Conservation (phyloP, 2,113 vertebrate species). For the Heptranchias perlo region DNA sequence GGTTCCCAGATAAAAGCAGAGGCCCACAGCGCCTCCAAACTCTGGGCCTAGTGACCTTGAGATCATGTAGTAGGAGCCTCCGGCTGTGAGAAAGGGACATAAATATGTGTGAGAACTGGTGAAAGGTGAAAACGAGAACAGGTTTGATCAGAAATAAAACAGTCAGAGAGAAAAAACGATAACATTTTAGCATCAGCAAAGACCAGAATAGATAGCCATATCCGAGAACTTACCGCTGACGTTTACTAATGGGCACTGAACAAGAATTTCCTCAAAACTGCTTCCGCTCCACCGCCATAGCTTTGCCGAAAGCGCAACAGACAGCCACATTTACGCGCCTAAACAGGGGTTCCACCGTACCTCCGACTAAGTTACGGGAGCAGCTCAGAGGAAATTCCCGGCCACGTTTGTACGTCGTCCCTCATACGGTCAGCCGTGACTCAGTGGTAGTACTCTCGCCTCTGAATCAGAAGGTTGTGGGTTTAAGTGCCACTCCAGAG, state of each 20-base stretch:
- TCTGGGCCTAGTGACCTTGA: conserved; percentile 69
- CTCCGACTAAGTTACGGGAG: background rate
- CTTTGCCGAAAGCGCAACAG: background rate
- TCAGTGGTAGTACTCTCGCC: background rate
- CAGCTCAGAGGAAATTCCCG: background rate
- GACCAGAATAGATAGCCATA: background rate
- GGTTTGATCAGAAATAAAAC: background rate
- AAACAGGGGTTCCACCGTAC: background rate
- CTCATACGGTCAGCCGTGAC: background rate
- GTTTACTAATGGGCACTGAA: background rate
- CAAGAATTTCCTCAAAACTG: background rate
- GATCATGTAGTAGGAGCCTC: conserved; percentile 73
- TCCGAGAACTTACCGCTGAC: background rate
- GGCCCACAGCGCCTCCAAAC: conserved; percentile 68
- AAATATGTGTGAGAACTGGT: background rate
- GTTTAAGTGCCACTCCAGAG: too few species aligned
- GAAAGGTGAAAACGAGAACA: background rate
- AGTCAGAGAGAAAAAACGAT: background rate
- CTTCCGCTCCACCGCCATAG: background rate
- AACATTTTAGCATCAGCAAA: background rate
- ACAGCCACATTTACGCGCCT: background rate
- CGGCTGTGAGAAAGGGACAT: conserved; percentile 50
- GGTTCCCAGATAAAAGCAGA: conserved; percentile 70
- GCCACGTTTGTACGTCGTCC: too few species aligned
- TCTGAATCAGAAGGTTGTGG: too few species aligned